Evolutionary conservation across 1,140 invertebrate genomes (phyloP).

Genomic region (Drosophila kohkoa): DNA sequence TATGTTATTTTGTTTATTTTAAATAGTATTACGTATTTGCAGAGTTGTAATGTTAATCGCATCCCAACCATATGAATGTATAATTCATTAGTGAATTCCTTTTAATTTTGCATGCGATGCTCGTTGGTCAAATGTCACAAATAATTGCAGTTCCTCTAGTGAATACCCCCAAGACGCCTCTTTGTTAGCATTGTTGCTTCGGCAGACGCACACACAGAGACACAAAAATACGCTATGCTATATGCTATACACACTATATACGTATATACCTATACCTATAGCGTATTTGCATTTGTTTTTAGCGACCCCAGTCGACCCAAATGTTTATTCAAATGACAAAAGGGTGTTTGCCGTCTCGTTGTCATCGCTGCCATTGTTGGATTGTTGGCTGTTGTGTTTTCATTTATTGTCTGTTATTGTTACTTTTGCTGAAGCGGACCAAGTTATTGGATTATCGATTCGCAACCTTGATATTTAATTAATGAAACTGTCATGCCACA

Average conservation of each 20-base stretch:
- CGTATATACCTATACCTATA: not conserved
- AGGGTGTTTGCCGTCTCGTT: slow-evolving; percentile 34
- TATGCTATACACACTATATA: not conserved
- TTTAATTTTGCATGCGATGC: slow-evolving; percentile 28
- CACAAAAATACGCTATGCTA: not conserved
- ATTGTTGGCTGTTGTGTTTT: not conserved
- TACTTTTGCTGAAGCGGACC: slow-evolving; percentile 6
- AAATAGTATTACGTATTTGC: too few relatives aligned
- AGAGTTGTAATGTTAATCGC: too few relatives aligned
- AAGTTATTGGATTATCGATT: slow-evolving; percentile 41
- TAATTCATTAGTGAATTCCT: not conserved
- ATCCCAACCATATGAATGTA: not conserved
- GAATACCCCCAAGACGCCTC: slow-evolving; percentile 29
- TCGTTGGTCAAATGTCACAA: not conserved
- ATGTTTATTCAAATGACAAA: slow-evolving; percentile 74
- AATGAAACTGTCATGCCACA: slow-evolving; percentile 48
- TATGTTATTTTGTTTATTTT: too few relatives aligned
- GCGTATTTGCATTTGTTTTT: slow-evolving; percentile 75
- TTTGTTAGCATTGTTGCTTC: slow-evolving; percentile 11
- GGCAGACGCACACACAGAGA: not conserved
- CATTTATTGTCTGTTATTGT: not conserved
- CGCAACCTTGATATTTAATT: slow-evolving; percentile 53
- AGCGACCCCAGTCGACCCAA: slow-evolving; percentile 55
- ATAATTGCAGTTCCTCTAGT: slow-evolving; percentile 11
- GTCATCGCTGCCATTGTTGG: slow-evolving; percentile 3